phyloP scores from a whole-genome alignment of 2,113 vertebrate genomes.

The Aviceda subcristata region DNA sequence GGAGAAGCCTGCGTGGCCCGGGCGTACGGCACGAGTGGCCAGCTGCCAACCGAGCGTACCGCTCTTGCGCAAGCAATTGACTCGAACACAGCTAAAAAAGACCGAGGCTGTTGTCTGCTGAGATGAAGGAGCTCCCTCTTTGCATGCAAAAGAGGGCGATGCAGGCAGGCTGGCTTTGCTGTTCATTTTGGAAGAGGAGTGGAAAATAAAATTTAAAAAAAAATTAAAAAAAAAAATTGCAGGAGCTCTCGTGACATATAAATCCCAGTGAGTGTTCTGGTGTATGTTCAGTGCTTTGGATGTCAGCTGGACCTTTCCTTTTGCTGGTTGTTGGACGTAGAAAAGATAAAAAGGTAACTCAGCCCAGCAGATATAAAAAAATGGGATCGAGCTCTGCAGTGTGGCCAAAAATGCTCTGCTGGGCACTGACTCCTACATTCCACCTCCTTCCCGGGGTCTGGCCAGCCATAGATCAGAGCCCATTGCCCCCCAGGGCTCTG shows the following conservation, averaged over 20 bases:
- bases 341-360: background rate
- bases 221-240: too few species aligned
- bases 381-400: accelerated
- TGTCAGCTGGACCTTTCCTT: background rate
- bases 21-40: accelerated
- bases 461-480: background rate
- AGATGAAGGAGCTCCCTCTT: background rate
- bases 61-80: background rate
- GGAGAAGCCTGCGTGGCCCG: background rate
- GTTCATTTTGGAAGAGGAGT: background rate
- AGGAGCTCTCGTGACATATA: background rate
- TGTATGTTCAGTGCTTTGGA: background rate
- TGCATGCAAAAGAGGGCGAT: background rate
- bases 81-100: background rate
- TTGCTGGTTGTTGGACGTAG: background rate
- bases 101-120: background rate
- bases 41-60: accelerated
- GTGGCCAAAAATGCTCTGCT: background rate
- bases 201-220: background rate
- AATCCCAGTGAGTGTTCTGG: background rate
- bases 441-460: background rate
- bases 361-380: background rate
- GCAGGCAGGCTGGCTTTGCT: background rate
- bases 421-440: accelerated
- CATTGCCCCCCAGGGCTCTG: background rate